Percentiles rank a stretch among this genome's conserved stretches.
phyloP scores from a whole-genome alignment of 2,113 vertebrate genomes.

The Ginglymostoma cirratum region DNA sequence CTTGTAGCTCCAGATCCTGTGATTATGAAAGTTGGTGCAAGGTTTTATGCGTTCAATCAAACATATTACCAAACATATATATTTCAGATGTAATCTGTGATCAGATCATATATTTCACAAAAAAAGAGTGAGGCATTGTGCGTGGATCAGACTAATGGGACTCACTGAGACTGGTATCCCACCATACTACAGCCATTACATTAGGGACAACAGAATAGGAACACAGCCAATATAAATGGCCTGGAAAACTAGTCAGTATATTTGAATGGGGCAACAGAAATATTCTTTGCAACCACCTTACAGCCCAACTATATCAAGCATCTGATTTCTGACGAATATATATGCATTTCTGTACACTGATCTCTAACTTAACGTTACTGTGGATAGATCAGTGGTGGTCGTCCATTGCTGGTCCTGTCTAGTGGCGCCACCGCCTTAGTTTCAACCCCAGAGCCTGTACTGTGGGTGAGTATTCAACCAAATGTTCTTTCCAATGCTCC shows the following conservation, averaged over 20 bases:
- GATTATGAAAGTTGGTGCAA: background rate
- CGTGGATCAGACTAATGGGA: background rate
- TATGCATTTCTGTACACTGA: background rate
- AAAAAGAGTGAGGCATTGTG: background rate
- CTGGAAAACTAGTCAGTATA: background rate
- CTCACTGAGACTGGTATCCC: too few species aligned
- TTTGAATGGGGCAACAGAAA: background rate
- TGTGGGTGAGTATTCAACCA: background rate
- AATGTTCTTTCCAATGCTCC: background rate
- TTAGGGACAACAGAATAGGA: background rate
- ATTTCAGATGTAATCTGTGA: background rate
- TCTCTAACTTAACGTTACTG: background rate
- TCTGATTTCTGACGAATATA: background rate
- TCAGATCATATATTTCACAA: background rate
- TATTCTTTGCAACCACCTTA: background rate
- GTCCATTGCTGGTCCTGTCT: background rate
- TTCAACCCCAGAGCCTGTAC: background rate
- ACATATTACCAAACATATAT: background rate
- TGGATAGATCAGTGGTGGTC: too few species aligned
- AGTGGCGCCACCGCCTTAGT: background rate
- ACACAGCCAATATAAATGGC: background rate
- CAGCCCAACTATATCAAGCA: background rate
- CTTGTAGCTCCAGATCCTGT: background rate
- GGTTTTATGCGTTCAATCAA: background rate
- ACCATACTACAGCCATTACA: background rate